Evolutionary conservation across 2,888 invertebrate genomes (phyloP).

Genomic region (Neoaliturus tenellus): DNA sequence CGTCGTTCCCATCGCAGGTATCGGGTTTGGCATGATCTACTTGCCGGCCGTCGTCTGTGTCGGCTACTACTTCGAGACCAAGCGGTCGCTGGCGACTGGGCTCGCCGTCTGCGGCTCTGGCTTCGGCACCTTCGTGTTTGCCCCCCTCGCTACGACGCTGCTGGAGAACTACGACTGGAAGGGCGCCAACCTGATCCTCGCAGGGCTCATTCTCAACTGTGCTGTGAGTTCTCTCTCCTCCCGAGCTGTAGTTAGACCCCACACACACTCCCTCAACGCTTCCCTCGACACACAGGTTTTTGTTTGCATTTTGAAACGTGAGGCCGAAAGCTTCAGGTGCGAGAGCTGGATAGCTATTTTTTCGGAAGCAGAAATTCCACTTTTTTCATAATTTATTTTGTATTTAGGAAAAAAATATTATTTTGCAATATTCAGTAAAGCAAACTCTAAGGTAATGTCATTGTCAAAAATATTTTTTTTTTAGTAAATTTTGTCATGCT

Average conservation of each 20-base stretch:
- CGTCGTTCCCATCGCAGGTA: conserved; percentile 77
- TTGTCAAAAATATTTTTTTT: no score
- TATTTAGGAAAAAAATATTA: no score
- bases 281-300: background rate
- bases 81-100: conserved; percentile 94
- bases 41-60: conserved; percentile 98
- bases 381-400: background rate
- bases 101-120: conserved; percentile 98
- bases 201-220: conserved; percentile 95
- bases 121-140: conserved; percentile 96
- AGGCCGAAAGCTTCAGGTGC: background rate
- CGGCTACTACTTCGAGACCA: conserved; percentile 98
- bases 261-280: background rate
- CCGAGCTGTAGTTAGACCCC: conserved; percentile 16
- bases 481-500: no score
- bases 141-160: conserved; percentile 90
- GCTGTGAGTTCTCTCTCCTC: conserved; percentile 76
- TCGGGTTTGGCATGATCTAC: conserved; percentile 96
- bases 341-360: no score
- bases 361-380: background rate
- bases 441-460: no score
- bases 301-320: background rate
- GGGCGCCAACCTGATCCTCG: conserved; percentile 91
- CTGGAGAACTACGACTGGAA: conserved; percentile 91
- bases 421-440: no score